A percentile compares a stretch with the other conserved stretches of the same genome.
phyloP scores from a whole-genome alignment of 2,113 vertebrate species.

The Hucho hucho region DNA sequence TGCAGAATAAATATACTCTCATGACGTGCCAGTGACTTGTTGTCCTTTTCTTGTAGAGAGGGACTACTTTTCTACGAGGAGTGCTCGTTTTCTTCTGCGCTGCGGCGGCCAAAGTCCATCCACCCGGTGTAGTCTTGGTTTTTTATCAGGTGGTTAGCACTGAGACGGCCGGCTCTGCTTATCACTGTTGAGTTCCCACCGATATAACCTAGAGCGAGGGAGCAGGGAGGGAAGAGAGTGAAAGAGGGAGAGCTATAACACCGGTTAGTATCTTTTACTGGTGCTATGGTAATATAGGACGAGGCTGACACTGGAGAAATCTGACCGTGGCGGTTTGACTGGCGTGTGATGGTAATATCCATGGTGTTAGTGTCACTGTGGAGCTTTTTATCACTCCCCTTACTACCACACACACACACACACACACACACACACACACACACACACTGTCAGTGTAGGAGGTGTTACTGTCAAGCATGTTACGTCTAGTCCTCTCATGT shows the following conservation, averaged over 20 bases:
- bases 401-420: neutral
- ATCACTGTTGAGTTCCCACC: constrained; percentile 80
- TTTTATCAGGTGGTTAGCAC: constrained; percentile 86
- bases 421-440: neutral
- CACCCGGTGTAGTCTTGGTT: constrained; percentile 97
- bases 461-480: constrained; percentile 60
- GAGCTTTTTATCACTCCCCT: neutral
- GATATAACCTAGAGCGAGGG: constrained; percentile 72
- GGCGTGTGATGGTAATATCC: constrained; percentile 31
- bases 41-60: constrained; percentile 60
- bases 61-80: constrained; percentile 75
- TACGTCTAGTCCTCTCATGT: constrained; percentile 66
- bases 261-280: neutral
- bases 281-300: neutral
- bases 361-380: neutral
- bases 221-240: neutral
- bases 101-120: constrained; percentile 98
- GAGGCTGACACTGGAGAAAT: too few relatives aligned
- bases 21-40: constrained; percentile 32
- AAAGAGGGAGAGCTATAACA: neutral
- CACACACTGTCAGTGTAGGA: constrained; percentile 38
- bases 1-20: constrained; percentile 80
- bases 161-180: constrained; percentile 74
- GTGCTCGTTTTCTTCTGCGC: constrained; percentile 91
- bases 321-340: too few relatives aligned